These are phyloP conservation scores for crab-eating macaque (Macaca fascicularis) DNA, from an alignment of 2,113 vertebrate species.

Conservation along the genomic window DNA sequence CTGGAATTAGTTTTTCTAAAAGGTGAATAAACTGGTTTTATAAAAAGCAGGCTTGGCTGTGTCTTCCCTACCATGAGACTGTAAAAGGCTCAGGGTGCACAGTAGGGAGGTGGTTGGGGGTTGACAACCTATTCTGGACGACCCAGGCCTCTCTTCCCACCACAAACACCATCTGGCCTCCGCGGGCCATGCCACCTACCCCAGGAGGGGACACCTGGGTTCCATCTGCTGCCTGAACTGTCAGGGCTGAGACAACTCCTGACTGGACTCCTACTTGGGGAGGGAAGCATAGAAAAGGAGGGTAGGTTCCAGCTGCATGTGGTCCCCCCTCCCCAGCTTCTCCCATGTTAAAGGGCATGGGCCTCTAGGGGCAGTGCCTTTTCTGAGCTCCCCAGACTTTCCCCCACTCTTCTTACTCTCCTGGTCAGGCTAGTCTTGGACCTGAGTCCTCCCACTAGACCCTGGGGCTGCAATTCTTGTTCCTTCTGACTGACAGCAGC, in stretches of 20 bases:
- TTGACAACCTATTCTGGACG: background rate
- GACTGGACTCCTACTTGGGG: background rate
- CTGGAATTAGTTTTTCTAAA: conserved; percentile 72
- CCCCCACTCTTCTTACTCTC: background rate
- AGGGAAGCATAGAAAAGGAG: background rate
- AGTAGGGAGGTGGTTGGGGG: background rate
- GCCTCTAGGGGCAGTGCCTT: background rate
- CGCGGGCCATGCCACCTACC: conserved; percentile 17
- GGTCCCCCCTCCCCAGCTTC: background rate
- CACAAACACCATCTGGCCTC: conserved; percentile 66
- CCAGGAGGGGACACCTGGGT: conserved; percentile 49
- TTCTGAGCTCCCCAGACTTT: background rate
- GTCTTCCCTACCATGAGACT: background rate
- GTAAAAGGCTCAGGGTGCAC: background rate
- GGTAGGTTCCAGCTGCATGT: background rate
- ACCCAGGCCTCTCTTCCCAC: background rate
- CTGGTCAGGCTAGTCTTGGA: background rate
- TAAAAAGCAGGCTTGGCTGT: conserved; percentile 46
- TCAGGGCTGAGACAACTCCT: background rate
- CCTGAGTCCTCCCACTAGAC: background rate
- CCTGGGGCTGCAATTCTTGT: conserved; percentile 11
- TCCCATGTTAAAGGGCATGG: background rate
- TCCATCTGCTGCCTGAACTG: conserved; percentile 60
- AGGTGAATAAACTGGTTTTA: conserved; percentile 80
- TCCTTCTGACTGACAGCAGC: background rate